Evolutionary conservation across 37 sponge, comb jelly and placozoan genomes (phyloP).

Genomic region (Beroe forskalii): DNA sequence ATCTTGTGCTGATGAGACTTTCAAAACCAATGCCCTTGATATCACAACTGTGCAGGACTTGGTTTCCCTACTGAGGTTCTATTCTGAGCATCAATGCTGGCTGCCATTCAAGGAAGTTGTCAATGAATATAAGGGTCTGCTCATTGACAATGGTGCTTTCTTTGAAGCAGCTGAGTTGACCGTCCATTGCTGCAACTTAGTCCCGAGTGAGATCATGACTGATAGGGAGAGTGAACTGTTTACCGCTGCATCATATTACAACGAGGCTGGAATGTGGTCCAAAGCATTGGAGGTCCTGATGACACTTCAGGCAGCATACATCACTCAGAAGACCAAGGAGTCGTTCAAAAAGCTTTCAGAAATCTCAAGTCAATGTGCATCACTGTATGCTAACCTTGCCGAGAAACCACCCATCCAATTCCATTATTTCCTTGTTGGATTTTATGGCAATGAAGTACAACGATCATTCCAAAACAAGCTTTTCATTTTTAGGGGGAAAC

Average conservation of each 20-base stretch:
- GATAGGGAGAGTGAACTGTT: conserved; percentile 9
- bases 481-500: conserved; percentile 24
- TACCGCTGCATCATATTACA: conserved; percentile 25
- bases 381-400: conserved; percentile 32
- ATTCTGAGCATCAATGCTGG: conserved; percentile 35
- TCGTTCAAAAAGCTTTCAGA: background rate
- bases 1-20: background rate
- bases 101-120: background rate
- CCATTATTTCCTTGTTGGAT: conserved; percentile 30
- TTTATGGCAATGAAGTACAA: background rate
- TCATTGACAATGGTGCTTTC: background rate
- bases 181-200: background rate
- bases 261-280: conserved; percentile 11
- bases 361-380: background rate
- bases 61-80: background rate
- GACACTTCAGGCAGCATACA: background rate
- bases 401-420: conserved; percentile 43
- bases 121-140: background rate
- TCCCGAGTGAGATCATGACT: background rate
- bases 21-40: background rate
- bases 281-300: conserved; percentile 4
- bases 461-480: background rate
- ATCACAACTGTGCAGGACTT: background rate
- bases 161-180: conserved; percentile 45
- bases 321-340: background rate